phyloP scores from a whole-genome alignment of 2,888 invertebrate genomes.

The Caenorhabditis imperialis region DNA sequence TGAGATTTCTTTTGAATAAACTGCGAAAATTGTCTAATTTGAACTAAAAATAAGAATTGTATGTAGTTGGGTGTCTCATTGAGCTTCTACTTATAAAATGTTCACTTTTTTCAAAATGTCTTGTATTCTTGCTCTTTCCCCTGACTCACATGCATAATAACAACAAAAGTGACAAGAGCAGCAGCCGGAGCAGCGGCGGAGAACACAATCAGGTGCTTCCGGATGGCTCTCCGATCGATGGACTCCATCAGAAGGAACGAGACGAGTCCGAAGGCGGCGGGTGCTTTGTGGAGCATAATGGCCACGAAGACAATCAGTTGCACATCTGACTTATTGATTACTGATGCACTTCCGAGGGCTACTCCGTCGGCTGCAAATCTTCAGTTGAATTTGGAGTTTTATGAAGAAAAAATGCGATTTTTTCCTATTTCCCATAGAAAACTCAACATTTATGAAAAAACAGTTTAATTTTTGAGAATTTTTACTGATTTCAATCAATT shows the following conservation, averaged over 20 bases:
- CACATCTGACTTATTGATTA: constrained; percentile 94
- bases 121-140: not conserved
- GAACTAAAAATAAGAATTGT: too few relatives aligned
- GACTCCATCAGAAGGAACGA: constrained; percentile 97
- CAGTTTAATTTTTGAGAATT: too few relatives aligned
- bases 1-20: too few relatives aligned
- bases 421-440: too few relatives aligned
- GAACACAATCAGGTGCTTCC: constrained; percentile 91
- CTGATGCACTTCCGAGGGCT: constrained; percentile 97
- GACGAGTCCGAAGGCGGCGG: constrained; percentile 97
- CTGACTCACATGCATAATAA: constrained; percentile 85
- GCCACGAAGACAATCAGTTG: constrained; percentile 98
- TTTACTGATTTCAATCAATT: too few relatives aligned
- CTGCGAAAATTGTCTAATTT: too few relatives aligned
- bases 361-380: constrained; percentile 89
- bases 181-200: constrained; percentile 91
- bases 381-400: constrained; percentile 1
- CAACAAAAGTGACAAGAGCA: constrained; percentile 91
- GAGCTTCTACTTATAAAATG: too few relatives aligned
- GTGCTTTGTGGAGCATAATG: constrained; percentile 99
- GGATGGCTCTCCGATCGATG: constrained; percentile 87
- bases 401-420: constrained; percentile 2
- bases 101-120: not conserved
- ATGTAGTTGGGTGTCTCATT: too few relatives aligned
- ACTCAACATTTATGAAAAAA: too few relatives aligned